Percentiles rank a stretch among this genome's conserved stretches.
These are phyloP conservation scores for Neodiprion pinetum DNA, from an alignment of 1,140 invertebrate genomes.

Conservation along the genomic window DNA sequence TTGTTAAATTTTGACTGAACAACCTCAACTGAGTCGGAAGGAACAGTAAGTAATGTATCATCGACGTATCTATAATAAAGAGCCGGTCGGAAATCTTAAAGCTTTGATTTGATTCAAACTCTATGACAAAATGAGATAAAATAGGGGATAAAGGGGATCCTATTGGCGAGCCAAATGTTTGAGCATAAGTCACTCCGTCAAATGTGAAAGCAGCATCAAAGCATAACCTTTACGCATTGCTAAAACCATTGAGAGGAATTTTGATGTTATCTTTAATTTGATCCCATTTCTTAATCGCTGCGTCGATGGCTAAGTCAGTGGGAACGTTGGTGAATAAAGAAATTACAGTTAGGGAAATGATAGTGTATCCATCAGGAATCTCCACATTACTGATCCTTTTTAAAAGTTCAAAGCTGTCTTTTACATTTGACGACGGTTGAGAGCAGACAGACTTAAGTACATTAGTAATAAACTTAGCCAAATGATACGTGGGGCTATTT, in stretches of 20 bases:
- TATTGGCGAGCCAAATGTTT: neutral
- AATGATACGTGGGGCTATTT: neutral
- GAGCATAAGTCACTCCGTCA: neutral
- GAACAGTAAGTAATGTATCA: neutral
- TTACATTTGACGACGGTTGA: neutral
- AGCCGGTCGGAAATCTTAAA: neutral
- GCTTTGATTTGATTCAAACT: neutral
- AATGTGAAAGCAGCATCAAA: neutral
- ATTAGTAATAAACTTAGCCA: neutral
- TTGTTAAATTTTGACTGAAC: neutral
- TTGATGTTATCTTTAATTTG: too few relatives aligned
- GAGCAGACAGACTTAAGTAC: neutral
- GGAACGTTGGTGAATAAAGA: too few relatives aligned
- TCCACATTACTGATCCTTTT: neutral
- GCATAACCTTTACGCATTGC: neutral
- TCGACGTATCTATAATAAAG: neutral
- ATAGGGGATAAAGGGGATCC: neutral
- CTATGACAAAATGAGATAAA: too few relatives aligned
- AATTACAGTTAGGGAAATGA: neutral
- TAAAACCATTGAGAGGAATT: neutral
- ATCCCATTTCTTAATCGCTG: too few relatives aligned
- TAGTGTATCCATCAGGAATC: neutral
- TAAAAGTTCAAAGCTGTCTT: neutral
- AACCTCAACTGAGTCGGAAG: neutral
- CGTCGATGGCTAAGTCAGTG: neutral